Conservation (phyloP, 2,888 invertebrate species). For the Drosophila affinis region DNA sequence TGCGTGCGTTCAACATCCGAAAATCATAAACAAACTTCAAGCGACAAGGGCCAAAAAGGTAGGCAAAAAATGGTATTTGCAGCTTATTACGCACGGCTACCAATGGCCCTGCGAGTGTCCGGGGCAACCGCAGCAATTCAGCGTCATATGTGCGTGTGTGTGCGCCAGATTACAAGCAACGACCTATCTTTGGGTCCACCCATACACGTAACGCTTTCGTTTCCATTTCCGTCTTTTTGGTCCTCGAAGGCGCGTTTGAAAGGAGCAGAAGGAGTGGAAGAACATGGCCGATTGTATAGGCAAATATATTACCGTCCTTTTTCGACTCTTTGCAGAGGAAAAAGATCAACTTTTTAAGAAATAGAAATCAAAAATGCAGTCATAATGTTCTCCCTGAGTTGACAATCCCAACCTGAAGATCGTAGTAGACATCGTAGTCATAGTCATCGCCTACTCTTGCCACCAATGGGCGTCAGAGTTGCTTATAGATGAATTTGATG, state of each 20-base stretch:
- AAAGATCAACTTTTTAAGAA: slow-evolving; percentile 9
- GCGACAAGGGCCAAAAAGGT: slow-evolving; percentile 58
- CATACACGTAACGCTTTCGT: slow-evolving; percentile 58
- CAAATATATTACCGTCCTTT: slow-evolving; percentile 77
- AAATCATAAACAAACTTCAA: slow-evolving; percentile 82
- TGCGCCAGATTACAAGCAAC: slow-evolving; percentile 10
- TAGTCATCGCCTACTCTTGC: too few species aligned
- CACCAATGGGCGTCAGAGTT: background rate
- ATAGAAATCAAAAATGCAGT: background rate
- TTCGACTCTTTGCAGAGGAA: slow-evolving; percentile 12
- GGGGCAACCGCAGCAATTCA: slow-evolving; percentile 70
- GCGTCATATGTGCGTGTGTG: slow-evolving; percentile 60
- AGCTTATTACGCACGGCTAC: slow-evolving; percentile 69
- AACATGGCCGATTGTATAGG: slow-evolving; percentile 74
- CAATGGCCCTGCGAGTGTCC: slow-evolving; percentile 16
- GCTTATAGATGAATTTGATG: background rate
- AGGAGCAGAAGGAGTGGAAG: slow-evolving; percentile 2
- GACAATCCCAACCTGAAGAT: background rate
- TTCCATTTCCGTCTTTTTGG: slow-evolving; percentile 64
- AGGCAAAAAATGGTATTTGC: slow-evolving; percentile 39
- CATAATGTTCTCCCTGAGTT: background rate
- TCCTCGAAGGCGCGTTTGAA: slow-evolving; percentile 32
- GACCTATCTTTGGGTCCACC: slow-evolving; percentile 22
- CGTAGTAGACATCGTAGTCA: too few species aligned
- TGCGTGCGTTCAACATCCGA: slow-evolving; percentile 72